Evolutionary conservation across 2,888 invertebrate species (phyloP), one percentile per base, ranked within the genome.

Genomic region (Drosophila pseudotakahashii): DNA sequence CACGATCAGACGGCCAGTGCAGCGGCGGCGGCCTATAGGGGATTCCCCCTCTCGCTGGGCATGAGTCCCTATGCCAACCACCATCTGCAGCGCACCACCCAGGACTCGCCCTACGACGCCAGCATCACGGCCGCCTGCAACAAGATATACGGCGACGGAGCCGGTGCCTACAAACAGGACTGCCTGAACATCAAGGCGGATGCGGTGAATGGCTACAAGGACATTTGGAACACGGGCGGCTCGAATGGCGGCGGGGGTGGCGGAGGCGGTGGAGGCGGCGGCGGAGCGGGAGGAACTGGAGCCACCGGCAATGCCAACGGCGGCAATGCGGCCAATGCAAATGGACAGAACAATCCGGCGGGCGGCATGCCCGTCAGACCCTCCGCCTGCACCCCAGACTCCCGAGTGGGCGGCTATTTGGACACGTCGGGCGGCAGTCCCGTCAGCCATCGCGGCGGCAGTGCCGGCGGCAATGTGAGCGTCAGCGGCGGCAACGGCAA

Each of bases 81-180:
- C 91, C 94, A 94, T 80, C 94, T 95, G 82, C 94, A 95, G 75
- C 94, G 97, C 89, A 95, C 96, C 81, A 97, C 97, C 60, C 97
- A 97, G 93, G 97, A 97, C 91, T 97, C 97, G 54, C 97, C 97
- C 0, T 97, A 97, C 93, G 97, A 97, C 90, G 97, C 97, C 32
- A 97, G 97, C 78, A 97, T 97, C 78, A 96, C 96, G 76, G 96
- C 97, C 34, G 96, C 96, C 45, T 94, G 94, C 76, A 97, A 97
- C 92, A 97, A 97, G 92, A 92, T 92, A 78, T 92, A 92, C 64
- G 90, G 90, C 68, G 92, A 92, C 68, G 91, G 92, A 30, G 77
- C 77, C 79, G 90, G 90, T 60, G 89, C 92, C 74, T 93, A 93
- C 85, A 97, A 96, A 90, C 94, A 95, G 89, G 96, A 97, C 91